phyloP scores from a whole-genome alignment of 2,888 invertebrate genomes.

The Limenitis camilla region DNA sequence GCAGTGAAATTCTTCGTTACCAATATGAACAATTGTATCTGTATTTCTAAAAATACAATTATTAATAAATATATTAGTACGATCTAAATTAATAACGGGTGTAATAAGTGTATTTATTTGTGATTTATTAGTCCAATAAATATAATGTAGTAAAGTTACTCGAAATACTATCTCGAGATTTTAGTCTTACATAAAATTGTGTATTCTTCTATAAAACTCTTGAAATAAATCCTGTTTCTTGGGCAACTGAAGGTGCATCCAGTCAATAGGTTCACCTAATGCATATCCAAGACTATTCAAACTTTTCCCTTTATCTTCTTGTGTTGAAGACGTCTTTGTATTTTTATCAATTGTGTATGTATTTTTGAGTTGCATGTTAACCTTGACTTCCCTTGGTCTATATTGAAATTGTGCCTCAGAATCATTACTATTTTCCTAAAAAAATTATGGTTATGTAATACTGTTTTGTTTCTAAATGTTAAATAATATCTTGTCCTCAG shows the following conservation, averaged over 20 bases:
- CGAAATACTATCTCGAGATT: background rate
- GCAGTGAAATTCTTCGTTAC: slow-evolving; percentile 79
- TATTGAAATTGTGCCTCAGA: slow-evolving; percentile 40
- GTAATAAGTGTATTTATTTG: background rate
- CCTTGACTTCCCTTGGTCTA: slow-evolving; percentile 32
- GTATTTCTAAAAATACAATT: slow-evolving; percentile 72
- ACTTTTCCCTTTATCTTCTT: slow-evolving; percentile 59
- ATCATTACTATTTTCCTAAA: slow-evolving; percentile 36
- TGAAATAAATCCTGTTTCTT: slow-evolving; percentile 80
- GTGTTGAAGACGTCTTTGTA: slow-evolving; percentile 25
- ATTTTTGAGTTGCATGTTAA: slow-evolving; percentile 15
- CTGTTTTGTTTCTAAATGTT: no score
- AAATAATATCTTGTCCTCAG: no score
- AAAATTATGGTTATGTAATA: background rate
- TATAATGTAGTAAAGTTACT: no score
- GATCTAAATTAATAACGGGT: no score
- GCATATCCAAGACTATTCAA: slow-evolving; percentile 75
- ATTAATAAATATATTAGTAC: background rate
- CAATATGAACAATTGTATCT: slow-evolving; percentile 78
- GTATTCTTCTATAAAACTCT: slow-evolving; percentile 78
- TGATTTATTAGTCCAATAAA: no score
- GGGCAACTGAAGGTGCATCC: slow-evolving; percentile 77
- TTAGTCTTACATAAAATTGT: slow-evolving; percentile 77
- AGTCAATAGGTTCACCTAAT: slow-evolving; percentile 73
- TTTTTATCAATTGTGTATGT: slow-evolving; percentile 17